These are phyloP conservation scores for Rhipidura dahli DNA, from an alignment of 2,113 vertebrate genomes.

Conservation along the genomic window DNA sequence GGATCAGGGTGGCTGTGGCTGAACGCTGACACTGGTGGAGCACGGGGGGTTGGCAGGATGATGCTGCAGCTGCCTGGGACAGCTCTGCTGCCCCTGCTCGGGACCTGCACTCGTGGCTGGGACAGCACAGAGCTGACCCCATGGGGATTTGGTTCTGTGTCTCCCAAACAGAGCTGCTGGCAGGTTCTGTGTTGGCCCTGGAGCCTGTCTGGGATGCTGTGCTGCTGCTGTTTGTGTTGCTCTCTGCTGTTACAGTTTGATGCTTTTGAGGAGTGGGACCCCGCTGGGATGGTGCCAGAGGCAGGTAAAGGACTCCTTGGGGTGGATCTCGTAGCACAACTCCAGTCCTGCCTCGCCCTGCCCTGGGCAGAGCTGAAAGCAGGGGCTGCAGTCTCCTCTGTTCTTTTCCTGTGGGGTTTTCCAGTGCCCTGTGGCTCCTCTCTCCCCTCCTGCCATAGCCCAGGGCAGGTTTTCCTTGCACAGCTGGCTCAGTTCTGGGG, in stretches of 20 bases:
- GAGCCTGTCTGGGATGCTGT: rapidly evolving
- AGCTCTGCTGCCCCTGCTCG: not conserved
- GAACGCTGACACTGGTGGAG: not conserved
- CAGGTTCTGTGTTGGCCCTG: not conserved
- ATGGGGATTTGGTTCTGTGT: rapidly evolving
- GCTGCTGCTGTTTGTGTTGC: not conserved
- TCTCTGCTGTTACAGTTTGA: not conserved
- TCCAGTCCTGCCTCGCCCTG: rapidly evolving
- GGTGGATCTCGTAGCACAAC: rapidly evolving
- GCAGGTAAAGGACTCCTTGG: not conserved
- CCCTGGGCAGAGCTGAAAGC: not conserved
- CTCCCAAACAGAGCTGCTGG: rapidly evolving
- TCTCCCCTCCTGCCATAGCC: rapidly evolving
- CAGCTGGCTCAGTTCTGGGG: rapidly evolving
- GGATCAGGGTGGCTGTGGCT: not conserved
- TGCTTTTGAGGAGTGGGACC: not conserved
- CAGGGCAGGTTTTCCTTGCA: rapidly evolving
- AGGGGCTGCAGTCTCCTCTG: not conserved
- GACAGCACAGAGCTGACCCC: rapidly evolving
- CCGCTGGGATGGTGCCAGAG: not conserved
- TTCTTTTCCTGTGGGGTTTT: not conserved
- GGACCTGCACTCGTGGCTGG: not conserved
- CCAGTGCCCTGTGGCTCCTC: not conserved
- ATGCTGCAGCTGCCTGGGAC: not conserved
- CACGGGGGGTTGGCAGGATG: rapidly evolving